Base-by-base conservation (phyloP, 2,888 invertebrate genomes). In the Melanostoma scalare region DNA sequence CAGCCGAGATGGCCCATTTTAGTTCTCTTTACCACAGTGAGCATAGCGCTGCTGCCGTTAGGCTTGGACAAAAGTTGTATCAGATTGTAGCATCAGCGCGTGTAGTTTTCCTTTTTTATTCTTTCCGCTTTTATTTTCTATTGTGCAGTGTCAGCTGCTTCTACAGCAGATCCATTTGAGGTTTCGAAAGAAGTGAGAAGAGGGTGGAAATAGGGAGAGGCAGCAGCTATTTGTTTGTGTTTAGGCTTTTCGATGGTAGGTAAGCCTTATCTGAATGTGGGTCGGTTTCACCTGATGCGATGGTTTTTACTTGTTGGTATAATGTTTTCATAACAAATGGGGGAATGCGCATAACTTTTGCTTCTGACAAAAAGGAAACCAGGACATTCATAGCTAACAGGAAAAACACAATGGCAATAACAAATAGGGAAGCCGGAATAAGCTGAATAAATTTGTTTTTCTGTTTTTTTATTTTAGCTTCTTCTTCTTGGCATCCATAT, bases 1-100 rank as follows among this genome's bases (percentile, higher is more conserved):
- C 78, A 65, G 56, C 42, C 31, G 42, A 52, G 61, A 73, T 58
- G 40, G 63, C 40, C 44, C 56, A 31, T 79, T 79, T 65, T 53
- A 56, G 48, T 38, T 67, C 35, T 67, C 55, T 20, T 20, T 20
- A 20, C 20, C 20, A 20, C 20, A 20, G 20, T 20, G 20, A 20
- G 20, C 20, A 20, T 20, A 20, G 20, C 20, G 20, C 20, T 20
- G 20, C 20, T 46, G 38, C 9, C 35, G 73, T 33, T 71, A 44
- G 42, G 30, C 4, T 36, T 60, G 40, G 46, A 38, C 42, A 33
- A 58, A n/a, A 33, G 38, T 50, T 65, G 36, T 73, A 56, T 68
- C 52, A 46, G 50, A 38, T 53, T 65, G 35, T 67, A 52, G 60
- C 44, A 10, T 53, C 10, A 55, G 38, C 6, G n/a, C 6, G 36